phyloP scores from a whole-genome alignment of 2,113 vertebrate genomes.

The Electrona antarctica region DNA sequence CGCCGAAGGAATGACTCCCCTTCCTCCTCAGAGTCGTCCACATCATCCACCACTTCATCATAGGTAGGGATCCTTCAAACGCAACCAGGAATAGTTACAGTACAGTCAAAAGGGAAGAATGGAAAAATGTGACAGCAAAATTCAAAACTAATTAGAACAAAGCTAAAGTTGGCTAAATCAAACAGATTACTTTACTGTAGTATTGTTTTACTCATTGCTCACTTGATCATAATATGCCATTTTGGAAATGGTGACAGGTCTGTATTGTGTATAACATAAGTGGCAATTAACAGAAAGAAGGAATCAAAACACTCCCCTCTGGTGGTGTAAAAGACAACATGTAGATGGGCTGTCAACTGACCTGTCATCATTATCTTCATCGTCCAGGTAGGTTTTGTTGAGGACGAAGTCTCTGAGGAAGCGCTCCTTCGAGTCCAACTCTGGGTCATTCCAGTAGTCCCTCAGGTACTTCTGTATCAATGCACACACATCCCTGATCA shows the following conservation, averaged over 20 bases:
- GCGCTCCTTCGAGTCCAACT: slow-evolving; percentile 84
- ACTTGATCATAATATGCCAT: no score
- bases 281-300: no score
- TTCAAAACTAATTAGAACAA: no score
- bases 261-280: no score
- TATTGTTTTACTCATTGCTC: no score
- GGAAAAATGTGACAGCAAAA: no score
- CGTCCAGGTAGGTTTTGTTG: slow-evolving; percentile 83
- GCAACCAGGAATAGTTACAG: not conserved
- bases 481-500: slow-evolving; percentile 6
- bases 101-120: not conserved
- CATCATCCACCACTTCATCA: slow-evolving; percentile 77
- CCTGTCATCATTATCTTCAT: slow-evolving; percentile 61
- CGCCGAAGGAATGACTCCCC: slow-evolving; percentile 85
- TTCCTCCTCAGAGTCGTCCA: slow-evolving; percentile 88
- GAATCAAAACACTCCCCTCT: no score
- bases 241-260: no score
- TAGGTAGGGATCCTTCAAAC: slow-evolving; percentile 73
- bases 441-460: slow-evolving; percentile 87
- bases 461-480: slow-evolving; percentile 80
- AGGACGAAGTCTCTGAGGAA: slow-evolving; percentile 91
- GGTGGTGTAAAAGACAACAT: not conserved
- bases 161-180: no score
- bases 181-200: no score
- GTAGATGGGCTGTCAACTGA: slow-evolving; percentile 19